Evolutionary conservation across 1,140 invertebrate species (phyloP).

Genomic region (Colletes gigas): DNA sequence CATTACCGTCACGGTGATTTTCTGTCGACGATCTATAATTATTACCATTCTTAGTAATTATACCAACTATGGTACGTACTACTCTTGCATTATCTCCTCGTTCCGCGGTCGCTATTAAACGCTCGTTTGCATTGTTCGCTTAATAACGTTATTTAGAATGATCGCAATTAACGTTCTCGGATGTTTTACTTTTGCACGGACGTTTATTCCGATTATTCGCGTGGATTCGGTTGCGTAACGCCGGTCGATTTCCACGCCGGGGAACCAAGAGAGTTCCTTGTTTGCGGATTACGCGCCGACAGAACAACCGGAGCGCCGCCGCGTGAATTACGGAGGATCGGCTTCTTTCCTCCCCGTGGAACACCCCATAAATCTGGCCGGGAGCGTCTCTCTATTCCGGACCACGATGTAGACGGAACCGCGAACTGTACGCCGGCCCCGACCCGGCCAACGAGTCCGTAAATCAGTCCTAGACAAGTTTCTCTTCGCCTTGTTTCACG

Average conservation of each 20-base stretch:
- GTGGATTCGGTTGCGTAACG: too few species aligned
- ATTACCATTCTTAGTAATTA: conserved; percentile 74
- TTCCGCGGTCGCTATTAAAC: conserved; percentile 1
- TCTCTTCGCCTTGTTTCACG: conserved; percentile 69
- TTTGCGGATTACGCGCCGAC: conserved; percentile 59
- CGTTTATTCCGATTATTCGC: conserved; percentile 13
- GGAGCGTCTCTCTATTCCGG: conserved; percentile 57
- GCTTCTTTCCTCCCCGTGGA: conserved; percentile 52
- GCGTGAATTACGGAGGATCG: conserved; percentile 68
- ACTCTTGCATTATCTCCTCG: not conserved
- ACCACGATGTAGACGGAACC: conserved; percentile 61
- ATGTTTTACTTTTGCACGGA: not conserved
- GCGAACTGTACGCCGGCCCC: conserved; percentile 56
- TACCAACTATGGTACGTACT: conserved; percentile 7
- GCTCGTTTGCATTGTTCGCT: not conserved
- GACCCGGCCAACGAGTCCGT: conserved; percentile 71
- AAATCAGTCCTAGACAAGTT: conserved; percentile 75
- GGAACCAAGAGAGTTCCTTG: conserved; percentile 34
- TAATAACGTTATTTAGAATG: not conserved
- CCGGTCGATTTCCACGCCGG: not conserved
- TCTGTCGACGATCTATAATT: conserved; percentile 59
- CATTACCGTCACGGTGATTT: conserved; percentile 48
- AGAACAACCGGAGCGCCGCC: conserved; percentile 43
- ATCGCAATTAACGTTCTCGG: not conserved
- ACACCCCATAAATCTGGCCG: conserved; percentile 76